Evolutionary conservation across 2,888 invertebrate species (phyloP), one percentile per base, ranked within the genome.

Genomic region (Thera britannica): DNA sequence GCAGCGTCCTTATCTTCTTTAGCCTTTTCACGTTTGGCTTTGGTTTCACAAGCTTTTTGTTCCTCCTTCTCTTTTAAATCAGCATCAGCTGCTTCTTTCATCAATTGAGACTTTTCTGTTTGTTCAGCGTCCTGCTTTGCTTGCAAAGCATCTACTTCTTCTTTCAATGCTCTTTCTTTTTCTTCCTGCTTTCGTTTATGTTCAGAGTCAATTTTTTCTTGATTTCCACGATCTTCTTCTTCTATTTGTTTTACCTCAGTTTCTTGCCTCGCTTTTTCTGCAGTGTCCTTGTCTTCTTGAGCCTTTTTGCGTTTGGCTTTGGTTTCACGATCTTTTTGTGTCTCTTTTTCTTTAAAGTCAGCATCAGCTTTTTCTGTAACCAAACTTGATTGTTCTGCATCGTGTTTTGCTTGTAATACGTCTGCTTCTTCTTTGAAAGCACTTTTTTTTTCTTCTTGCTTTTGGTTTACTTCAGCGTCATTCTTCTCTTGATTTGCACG

Each of bases 221-320:
- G 41, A 36, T 58, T 4, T 12, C 54, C 11, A 35, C 44, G 38
- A 51, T 23, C n/a, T 34, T 60, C 49, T 34, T 57, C 61, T 11
- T 23, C 46, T 44, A 52, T 67, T 75, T 59, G 73, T 72, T 58
- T 75, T 62, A 54, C 64, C 9, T 44, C 57, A 9, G 57, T 44
- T 23, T 62, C 80, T 54, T n/a, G 66, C 5, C n/a, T 36, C 9
- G 23, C 35, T 41, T 49, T 46, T 9, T 41, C 38, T 41, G 55
- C n/a, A 4, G 34, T 44, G 23, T 57, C 52, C n/a, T 61, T 3
- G 34, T 41, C 46, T 4, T 38, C 61, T 34, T 60, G 62, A 5
- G 34, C 7, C 3, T 38, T 38, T 38, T 38, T 38, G 5, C 5
- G 3, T 38, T 38, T 38, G 3, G 3, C 38, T 38, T 38, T 5